Conservation (phyloP, 2,888 invertebrate genomes). For the Cartodere bifasciata region DNA sequence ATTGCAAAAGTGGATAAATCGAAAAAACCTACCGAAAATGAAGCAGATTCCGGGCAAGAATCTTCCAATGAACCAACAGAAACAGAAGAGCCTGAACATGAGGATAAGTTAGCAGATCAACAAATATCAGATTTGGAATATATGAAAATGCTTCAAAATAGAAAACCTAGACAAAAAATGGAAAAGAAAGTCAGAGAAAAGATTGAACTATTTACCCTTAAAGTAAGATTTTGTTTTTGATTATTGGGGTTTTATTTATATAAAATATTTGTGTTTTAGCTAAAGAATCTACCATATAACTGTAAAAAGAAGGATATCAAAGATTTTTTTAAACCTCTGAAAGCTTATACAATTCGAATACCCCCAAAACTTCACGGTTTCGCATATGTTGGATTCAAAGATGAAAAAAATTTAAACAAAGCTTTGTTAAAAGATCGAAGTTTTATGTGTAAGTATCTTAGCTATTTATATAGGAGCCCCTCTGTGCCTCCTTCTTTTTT, state of each 20-base stretch:
- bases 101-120: constrained; percentile 51
- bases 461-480: constrained; percentile 5
- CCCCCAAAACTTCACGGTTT: constrained; percentile 70
- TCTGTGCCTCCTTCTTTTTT: no score
- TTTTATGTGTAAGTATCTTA: constrained; percentile 56
- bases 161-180: constrained; percentile 28
- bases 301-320: constrained; percentile 74
- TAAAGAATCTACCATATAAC: constrained; percentile 64
- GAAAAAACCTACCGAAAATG: constrained; percentile 33
- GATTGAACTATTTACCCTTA: constrained; percentile 45
- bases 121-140: constrained; percentile 67
- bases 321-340: constrained; percentile 71
- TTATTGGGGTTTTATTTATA: neutral
- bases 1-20: constrained; percentile 23
- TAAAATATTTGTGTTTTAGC: constrained; percentile 22
- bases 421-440: constrained; percentile 75
- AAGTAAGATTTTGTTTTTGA: constrained; percentile 28
- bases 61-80: no score
- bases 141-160: constrained; percentile 52
- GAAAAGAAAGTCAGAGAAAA: constrained; percentile 32
- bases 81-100: constrained; percentile 14
- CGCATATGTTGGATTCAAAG: constrained; percentile 83
- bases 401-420: constrained; percentile 64
- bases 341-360: constrained; percentile 65
- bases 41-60: constrained; percentile 22